A percentile compares a stretch with the other conserved stretches of the same genome.
phyloP scores from a whole-genome alignment of 2,797 vertebrate species.

The Esox masquinongy region DNA sequence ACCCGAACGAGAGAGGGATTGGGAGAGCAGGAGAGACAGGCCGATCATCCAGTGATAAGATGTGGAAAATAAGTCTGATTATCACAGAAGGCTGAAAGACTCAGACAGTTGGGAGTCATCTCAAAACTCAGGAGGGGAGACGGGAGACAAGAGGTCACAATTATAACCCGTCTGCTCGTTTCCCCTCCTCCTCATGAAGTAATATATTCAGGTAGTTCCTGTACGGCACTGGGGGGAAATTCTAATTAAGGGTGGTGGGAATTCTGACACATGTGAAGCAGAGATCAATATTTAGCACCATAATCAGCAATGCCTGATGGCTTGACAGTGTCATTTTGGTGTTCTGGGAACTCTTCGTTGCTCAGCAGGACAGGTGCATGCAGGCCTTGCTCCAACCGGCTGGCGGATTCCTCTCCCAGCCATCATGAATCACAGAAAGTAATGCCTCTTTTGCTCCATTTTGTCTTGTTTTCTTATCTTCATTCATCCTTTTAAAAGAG shows the following conservation, averaged over 20 bases:
- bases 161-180: constrained; percentile 84
- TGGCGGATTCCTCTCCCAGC: constrained; percentile 70
- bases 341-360: constrained; percentile 89
- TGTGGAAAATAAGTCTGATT: constrained; percentile 90
- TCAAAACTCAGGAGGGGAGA: constrained; percentile 91
- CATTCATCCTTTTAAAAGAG: constrained; percentile 85
- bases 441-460: constrained; percentile 82
- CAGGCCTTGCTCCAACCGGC: constrained; percentile 74
- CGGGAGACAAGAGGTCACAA: constrained; percentile 96
- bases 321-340: constrained; percentile 87
- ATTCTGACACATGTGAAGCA: constrained; percentile 98
- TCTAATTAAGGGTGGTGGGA: constrained; percentile 98
- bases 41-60: constrained; percentile 85
- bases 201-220: constrained; percentile 95
- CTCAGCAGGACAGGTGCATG: constrained; percentile 32
- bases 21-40: constrained; percentile 31
- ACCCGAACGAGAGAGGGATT: constrained; percentile 14
- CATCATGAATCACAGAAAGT: constrained; percentile 90
- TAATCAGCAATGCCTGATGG: constrained; percentile 97
- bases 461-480: constrained; percentile 89
- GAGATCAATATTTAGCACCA: constrained; percentile 99
- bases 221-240: constrained; percentile 90
- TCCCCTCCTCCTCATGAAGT: constrained; percentile 81
- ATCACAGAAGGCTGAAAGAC: constrained; percentile 84
- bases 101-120: constrained; percentile 90